phyloP scores from a whole-genome alignment of 2,888 invertebrate genomes.

The Willowsia nigromaculata region DNA sequence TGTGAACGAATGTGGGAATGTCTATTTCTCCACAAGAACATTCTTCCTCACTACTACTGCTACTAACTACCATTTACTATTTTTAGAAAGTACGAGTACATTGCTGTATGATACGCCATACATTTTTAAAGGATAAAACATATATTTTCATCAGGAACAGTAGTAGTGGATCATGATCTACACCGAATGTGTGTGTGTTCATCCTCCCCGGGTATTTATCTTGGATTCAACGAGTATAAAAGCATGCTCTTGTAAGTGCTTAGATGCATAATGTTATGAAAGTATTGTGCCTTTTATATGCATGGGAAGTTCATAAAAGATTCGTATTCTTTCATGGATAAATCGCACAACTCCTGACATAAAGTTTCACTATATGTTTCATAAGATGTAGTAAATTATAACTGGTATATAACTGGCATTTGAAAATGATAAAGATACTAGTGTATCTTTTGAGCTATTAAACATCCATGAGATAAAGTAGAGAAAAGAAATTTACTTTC shows the following conservation, averaged over 20 bases:
- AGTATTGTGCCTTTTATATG: not conserved
- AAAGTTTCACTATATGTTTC: not conserved
- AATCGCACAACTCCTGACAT: conserved; percentile 22
- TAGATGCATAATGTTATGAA: not conserved
- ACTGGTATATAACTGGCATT: not conserved
- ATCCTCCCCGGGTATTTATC: conserved; percentile 13
- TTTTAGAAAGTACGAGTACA: conserved; percentile 19
- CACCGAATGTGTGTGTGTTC: conserved; percentile 4
- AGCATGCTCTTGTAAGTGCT: too few species aligned
- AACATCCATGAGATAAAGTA: not conserved
- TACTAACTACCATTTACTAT: conserved; percentile 2
- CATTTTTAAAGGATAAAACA: conserved; percentile 4
- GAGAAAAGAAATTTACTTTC: not conserved
- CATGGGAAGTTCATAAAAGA: not conserved
- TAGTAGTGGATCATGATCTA: not conserved
- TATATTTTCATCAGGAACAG: not conserved
- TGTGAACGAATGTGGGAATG: not conserved
- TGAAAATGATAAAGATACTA: not conserved
- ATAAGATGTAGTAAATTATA: not conserved
- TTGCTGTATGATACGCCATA: not conserved
- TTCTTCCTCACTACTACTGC: not conserved
- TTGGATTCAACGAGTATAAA: not conserved
- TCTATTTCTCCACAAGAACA: conserved; percentile 1
- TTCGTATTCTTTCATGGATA: conserved; percentile 8
- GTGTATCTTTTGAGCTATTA: not conserved